Conservation (phyloP, 2,888 invertebrate species). For the Alcis repandata region DNA sequence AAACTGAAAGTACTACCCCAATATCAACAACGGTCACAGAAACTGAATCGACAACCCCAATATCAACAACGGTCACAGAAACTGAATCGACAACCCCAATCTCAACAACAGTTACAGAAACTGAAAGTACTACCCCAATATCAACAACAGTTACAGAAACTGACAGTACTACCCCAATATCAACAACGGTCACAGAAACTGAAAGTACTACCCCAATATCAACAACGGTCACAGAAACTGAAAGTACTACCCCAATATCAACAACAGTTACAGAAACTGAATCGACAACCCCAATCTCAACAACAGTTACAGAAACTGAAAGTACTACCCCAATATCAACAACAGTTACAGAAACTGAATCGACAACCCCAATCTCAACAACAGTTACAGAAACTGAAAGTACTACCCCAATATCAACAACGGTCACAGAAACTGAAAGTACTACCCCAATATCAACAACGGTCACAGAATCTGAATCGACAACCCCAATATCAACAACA, state of each 20-base stretch:
- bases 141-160: conserved; percentile 1
- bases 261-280: background rate
- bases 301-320: background rate
- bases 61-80: background rate
- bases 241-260: background rate
- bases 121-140: background rate
- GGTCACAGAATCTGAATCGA: background rate
- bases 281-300: conserved; percentile 23
- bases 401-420: background rate
- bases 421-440: background rate
- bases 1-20: conserved; percentile 20
- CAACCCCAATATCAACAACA: background rate
- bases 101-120: background rate
- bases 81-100: background rate
- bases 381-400: background rate
- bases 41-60: background rate
- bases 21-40: background rate
- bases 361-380: background rate
- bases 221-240: conserved; percentile 1
- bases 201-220: background rate
- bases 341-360: conserved; percentile 8
- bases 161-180: background rate
- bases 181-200: background rate
- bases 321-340: conserved; percentile 26
- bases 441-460: background rate